Conservation (phyloP, 2,113 vertebrate species). For the Aviceda subcristata region DNA sequence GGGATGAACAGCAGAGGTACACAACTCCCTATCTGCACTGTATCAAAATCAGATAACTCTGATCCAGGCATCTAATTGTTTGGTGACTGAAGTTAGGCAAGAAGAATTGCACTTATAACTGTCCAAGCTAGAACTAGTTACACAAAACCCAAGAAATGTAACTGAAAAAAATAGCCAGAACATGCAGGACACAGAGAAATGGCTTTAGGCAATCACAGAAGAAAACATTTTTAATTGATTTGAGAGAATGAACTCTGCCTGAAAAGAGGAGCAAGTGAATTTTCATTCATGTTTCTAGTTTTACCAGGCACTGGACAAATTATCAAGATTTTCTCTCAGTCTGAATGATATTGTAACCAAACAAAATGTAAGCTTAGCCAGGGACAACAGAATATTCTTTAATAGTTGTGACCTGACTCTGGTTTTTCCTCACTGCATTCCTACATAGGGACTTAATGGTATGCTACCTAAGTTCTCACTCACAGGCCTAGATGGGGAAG, state of each 20-base stretch:
- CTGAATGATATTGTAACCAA: background rate
- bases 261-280: background rate
- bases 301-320: background rate
- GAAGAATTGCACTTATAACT: background rate
- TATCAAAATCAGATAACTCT: background rate
- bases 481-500: background rate
- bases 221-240: background rate
- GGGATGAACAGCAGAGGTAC: background rate
- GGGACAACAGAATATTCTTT: background rate
- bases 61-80: background rate
- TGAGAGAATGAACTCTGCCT: background rate
- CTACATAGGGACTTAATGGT: background rate
- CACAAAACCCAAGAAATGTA: background rate
- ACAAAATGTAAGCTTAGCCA: background rate
- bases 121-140: background rate
- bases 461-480: background rate
- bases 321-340: background rate
- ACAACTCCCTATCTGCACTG: background rate
- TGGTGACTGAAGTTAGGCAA: background rate
- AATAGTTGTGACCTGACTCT: background rate
- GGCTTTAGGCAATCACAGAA: background rate
- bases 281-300: background rate
- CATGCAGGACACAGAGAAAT: background rate
- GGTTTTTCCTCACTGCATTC: background rate
- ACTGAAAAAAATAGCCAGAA: background rate